Evolutionary conservation across 2,888 invertebrate species (phyloP), one percentile per base, ranked within the genome.

Genomic region (Actias luna): DNA sequence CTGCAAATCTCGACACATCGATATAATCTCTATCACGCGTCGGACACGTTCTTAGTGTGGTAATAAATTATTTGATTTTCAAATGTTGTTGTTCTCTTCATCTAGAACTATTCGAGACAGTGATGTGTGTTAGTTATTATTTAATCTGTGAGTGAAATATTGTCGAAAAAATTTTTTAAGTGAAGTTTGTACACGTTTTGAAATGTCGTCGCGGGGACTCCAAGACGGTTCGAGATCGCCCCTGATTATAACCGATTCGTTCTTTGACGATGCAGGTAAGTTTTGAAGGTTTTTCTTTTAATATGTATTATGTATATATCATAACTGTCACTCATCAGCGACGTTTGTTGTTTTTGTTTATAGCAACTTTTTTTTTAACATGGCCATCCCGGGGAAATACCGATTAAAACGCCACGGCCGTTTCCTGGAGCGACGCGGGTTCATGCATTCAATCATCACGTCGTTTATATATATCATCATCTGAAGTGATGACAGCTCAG

Each of bases 241-340:
- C 0, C 76, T 82, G 63, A 88, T 91, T 67, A 73, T 92, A 59
- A 84, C 86, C 0, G 93, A 93, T 67, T 92, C 88, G 0, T 93
- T 92, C 77, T 92, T 91, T 71, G 92, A 93, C 67, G 92, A 93
- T 69, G 82, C 72, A 64, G 83, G 92, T 91, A 80, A 89, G 90
- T 70, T 18, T 61, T 31, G 14, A 62, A 61, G 3, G 31, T 50
- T 39, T 27, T 12, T 27, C 42, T 59, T n/a, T 59, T 35, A 33
- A 10, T 36, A n/a, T 57, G 29, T 46, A 64, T 58, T 42, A 69
- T 55, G 65, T n/a, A 18, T n/a, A 68, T 2, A 35, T 35, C n/a
- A n/a, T n/a, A n/a, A n/a, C n/a, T n/a, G n/a, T n/a, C n/a, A n/a
- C n/a, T n/a, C n/a, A n/a, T n/a, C n/a, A n/a, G n/a, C n/a, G n/a